phyloP scores from a whole-genome alignment of 2,888 invertebrate species.

The Stegophylla sp. region DNA sequence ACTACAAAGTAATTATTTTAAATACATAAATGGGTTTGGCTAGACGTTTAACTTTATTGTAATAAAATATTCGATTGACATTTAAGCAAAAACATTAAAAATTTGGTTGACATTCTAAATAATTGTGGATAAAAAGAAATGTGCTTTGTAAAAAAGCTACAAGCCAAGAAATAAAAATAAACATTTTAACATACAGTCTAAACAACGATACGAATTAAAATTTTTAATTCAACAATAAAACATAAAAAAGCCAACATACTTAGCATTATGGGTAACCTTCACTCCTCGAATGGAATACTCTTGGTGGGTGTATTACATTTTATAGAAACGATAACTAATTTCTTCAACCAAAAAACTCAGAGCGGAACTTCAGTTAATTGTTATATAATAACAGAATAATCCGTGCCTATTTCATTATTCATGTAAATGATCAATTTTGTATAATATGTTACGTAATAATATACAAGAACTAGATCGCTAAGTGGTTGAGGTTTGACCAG shows the following conservation, averaged over 20 bases:
- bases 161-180: slow-evolving; percentile 10
- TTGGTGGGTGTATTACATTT: too few relatives aligned
- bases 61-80: not conserved
- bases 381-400: too few relatives aligned
- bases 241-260: not conserved
- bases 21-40: not conserved
- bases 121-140: not conserved
- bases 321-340: too few relatives aligned
- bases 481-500: too few relatives aligned
- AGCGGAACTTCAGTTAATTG: not conserved
- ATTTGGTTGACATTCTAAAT: not conserved
- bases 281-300: too few relatives aligned
- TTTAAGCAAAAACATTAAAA: not conserved
- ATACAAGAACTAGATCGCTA: too few relatives aligned
- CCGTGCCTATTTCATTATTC: too few relatives aligned
- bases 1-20: not conserved
- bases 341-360: too few relatives aligned
- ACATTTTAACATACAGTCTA: not conserved
- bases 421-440: too few relatives aligned
- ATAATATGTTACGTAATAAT: too few relatives aligned
- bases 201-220: not conserved
- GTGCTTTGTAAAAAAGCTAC: not conserved
- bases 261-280: too few relatives aligned
- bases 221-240: not conserved
- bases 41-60: not conserved